Percentiles rank a stretch among this genome's conserved stretches.
Evolutionary conservation across 2,888 invertebrate species (phyloP).

Genomic region (Tachina fera): DNA sequence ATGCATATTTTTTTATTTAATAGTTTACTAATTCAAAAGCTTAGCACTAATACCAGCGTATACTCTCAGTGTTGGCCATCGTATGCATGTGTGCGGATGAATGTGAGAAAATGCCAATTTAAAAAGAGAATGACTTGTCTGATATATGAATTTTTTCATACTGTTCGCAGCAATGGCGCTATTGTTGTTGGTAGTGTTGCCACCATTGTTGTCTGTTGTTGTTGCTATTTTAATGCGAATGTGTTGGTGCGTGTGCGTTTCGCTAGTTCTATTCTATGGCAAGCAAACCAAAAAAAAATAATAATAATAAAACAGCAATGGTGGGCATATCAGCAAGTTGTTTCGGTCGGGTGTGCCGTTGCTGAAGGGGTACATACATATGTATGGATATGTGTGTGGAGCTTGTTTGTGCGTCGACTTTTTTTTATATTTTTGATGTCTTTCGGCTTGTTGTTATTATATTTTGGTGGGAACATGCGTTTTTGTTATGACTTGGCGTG

Average conservation of each 20-base stretch:
- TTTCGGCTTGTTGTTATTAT: slow-evolving; percentile 65
- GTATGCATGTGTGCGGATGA: neutral
- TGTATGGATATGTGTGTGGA: neutral
- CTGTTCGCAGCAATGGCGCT: slow-evolving; percentile 10
- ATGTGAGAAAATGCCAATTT: slow-evolving; percentile 22
- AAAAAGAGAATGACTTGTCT: slow-evolving; percentile 54
- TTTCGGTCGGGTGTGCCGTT: slow-evolving; percentile 11
- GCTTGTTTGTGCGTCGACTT: slow-evolving; percentile 46
- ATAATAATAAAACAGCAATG: slow-evolving; percentile 1
- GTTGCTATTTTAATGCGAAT: slow-evolving; percentile 3
- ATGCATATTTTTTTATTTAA: slow-evolving; percentile 41
- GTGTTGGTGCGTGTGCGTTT: slow-evolving; percentile 21
- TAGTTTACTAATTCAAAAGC: slow-evolving; percentile 41
- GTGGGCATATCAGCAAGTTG: slow-evolving; percentile 36
- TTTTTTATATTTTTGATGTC: slow-evolving; percentile 10
- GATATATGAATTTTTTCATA: slow-evolving; percentile 5
- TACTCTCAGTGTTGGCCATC: neutral
- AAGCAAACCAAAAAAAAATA: neutral
- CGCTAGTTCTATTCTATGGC: slow-evolving; percentile 43
- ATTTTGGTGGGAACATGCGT: slow-evolving; percentile 75
- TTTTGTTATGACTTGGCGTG: slow-evolving; percentile 78
- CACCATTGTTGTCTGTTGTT: slow-evolving; percentile 34
- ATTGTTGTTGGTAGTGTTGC: slow-evolving; percentile 5
- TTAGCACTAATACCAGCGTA: neutral
- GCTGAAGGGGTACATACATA: slow-evolving; percentile 31